Evolutionary conservation across 2,888 invertebrate species (phyloP), one percentile per base, ranked within the genome.

Genomic region (Amphipoea oculea): DNA sequence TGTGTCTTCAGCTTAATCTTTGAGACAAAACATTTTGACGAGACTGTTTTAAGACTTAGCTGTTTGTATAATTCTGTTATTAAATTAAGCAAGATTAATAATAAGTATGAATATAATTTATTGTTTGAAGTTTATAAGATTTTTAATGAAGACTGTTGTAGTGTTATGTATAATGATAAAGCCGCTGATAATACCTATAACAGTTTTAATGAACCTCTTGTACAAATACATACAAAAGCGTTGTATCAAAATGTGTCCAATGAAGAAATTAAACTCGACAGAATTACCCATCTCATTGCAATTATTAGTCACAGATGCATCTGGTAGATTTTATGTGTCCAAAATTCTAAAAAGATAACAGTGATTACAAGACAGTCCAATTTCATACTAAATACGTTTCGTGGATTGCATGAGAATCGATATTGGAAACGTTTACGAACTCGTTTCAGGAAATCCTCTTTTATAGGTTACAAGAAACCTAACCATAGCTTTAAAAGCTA

Each of bases 1-100:
- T 76, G 42, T 67, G 65, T 65, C 45, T 11, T 76, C 3, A 76
- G 48, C 48, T 73, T 83, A 66, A 86, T 77, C 45, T 76, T 54
- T 14, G 5, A 82, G 17, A 65, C n/a, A 14, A 68, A 63, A 78
- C 40, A 29, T 73, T 69, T 77, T 40, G 11, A 84, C 57, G 57
- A 51, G 54, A 54, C 51, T 40, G 67, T 29, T 66, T 68, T 62
- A 70, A 51, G 51, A 73, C 23, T 36, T 4, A 29, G 65, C n/a
- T 71, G 51, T 83, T 76, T 65, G 71, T 68, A 68, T 83, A 68
- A 83, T 72, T 63, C 23, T 51, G 67, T 36, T 54, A 63, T 60
- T 75, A 71, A 60, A 76, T 68, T 60, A 36, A 68, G 17, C 66
- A 36, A 67, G 62, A 69, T 57, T 48, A 48, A n/a, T 12, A 14